Conservation (phyloP, 1,140 invertebrate species). For the Cataglyphis hispanica region DNA sequence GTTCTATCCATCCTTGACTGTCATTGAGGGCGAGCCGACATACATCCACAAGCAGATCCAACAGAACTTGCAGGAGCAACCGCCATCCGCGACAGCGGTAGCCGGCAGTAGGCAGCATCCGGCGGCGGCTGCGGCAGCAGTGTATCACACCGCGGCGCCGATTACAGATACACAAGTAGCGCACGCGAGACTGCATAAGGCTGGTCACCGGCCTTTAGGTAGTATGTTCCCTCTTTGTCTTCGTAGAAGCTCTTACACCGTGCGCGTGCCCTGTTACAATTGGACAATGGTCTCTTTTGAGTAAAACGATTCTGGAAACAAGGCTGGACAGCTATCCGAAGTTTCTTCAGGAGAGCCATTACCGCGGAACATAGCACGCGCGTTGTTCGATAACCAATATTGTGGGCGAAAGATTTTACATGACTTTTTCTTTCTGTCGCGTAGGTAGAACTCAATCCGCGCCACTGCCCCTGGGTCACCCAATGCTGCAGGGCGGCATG, state of each 20-base stretch:
- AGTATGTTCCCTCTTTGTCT: slow-evolving; percentile 85
- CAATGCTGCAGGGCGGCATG: slow-evolving; percentile 91
- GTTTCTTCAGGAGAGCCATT: slow-evolving; percentile 48
- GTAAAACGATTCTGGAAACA: neutral
- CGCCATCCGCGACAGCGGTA: slow-evolving; percentile 36
- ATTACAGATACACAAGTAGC: slow-evolving; percentile 90
- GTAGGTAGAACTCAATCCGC: slow-evolving; percentile 94
- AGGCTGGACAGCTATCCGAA: neutral
- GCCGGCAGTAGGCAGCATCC: slow-evolving; percentile 28
- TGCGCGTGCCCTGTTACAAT: slow-evolving; percentile 54
- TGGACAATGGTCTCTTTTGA: slow-evolving; percentile 23
- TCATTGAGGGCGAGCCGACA: slow-evolving; percentile 86
- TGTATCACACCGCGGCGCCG: slow-evolving; percentile 82
- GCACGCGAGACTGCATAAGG: slow-evolving; percentile 92
- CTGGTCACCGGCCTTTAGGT: slow-evolving; percentile 93
- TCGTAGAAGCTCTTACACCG: slow-evolving; percentile 69
- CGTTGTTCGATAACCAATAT: neutral
- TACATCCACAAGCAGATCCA: slow-evolving; percentile 89
- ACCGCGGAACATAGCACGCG: slow-evolving; percentile 56
- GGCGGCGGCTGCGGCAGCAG: slow-evolving; percentile 62
- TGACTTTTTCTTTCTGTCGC: neutral
- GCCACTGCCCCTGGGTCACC: slow-evolving; percentile 97
- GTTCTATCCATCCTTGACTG: slow-evolving; percentile 91
- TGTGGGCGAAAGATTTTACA: neutral
- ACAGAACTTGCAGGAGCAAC: slow-evolving; percentile 72